These are phyloP conservation scores for Bradypus variegatus DNA, from an alignment of 2,797 vertebrate species.

Conservation along the genomic window DNA sequence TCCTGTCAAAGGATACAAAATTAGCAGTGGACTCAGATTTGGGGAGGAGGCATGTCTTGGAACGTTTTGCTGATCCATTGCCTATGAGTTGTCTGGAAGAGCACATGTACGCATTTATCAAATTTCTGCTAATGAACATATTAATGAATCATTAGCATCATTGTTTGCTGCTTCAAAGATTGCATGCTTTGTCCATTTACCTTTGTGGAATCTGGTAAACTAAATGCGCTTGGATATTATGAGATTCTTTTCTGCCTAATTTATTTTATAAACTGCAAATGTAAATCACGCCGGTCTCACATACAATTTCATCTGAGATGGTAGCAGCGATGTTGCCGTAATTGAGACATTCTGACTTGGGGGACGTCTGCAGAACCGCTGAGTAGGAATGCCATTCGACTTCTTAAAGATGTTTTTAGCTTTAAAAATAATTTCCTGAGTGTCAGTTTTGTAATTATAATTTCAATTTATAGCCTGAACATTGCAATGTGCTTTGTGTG, in stretches of 20 bases:
- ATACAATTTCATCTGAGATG: slow-evolving; percentile 44
- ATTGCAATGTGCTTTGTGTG: slow-evolving; percentile 19
- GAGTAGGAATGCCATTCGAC: slow-evolving; percentile 15
- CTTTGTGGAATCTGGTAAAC: slow-evolving; percentile 62
- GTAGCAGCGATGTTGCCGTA: background rate
- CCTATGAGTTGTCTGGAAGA: slow-evolving; percentile 50
- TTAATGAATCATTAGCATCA: slow-evolving; percentile 65
- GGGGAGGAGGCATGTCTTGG: slow-evolving; percentile 27
- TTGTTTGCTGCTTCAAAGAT: slow-evolving; percentile 65
- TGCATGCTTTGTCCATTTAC: slow-evolving; percentile 60
- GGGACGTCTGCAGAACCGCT: background rate
- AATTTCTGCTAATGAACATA: slow-evolving; percentile 60
- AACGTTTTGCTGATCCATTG: slow-evolving; percentile 44
- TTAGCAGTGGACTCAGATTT: slow-evolving; percentile 23
- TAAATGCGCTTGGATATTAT: slow-evolving; percentile 60
- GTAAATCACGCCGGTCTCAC: slow-evolving; percentile 57
- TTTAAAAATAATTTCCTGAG: slow-evolving; percentile 57
- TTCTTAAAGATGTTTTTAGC: slow-evolving; percentile 34
- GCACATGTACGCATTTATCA: slow-evolving; percentile 45
- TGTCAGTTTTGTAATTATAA: slow-evolving; percentile 59
- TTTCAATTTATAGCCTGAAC: slow-evolving; percentile 50
- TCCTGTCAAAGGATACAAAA: slow-evolving; percentile 20
- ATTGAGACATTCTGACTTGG: slow-evolving; percentile 36
- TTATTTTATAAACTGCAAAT: slow-evolving; percentile 70
- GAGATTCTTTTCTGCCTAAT: slow-evolving; percentile 70